phyloP scores from a whole-genome alignment of 2,888 invertebrate species.

The Halictus ligatus region DNA sequence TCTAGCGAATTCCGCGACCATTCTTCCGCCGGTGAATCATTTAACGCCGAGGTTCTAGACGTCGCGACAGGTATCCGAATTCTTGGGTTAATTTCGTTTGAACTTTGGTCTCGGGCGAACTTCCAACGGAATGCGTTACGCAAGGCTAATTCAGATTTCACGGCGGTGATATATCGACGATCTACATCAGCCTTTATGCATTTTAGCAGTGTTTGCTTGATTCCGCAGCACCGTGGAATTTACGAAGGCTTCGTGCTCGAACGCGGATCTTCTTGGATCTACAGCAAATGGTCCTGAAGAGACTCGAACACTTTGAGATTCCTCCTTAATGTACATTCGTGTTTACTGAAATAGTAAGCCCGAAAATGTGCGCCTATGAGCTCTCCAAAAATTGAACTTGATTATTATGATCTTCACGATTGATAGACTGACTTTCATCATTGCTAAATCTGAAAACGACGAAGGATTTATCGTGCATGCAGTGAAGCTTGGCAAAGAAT shows the following conservation, averaged over 20 bases:
- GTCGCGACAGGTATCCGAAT: conserved; percentile 27
- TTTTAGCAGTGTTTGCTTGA: neutral
- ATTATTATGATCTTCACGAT: neutral
- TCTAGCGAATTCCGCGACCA: neutral
- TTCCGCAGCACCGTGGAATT: neutral
- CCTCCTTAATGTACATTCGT: neutral
- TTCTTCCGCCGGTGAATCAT: conserved; percentile 7
- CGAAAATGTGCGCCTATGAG: neutral
- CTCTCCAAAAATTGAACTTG: neutral
- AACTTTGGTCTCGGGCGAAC: neutral
- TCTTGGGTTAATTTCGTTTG: neutral
- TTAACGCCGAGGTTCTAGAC: conserved; percentile 35
- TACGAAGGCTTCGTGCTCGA: neutral
- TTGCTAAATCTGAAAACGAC: neutral
- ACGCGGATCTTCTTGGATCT: neutral
- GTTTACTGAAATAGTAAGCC: neutral
- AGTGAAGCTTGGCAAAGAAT: too few species aligned
- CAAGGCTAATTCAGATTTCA: conserved; percentile 4
- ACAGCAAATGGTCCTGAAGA: neutral
- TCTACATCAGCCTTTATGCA: neutral
- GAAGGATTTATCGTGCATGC: too few species aligned
- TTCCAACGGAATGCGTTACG: conserved; percentile 1
- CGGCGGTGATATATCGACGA: conserved; percentile 2
- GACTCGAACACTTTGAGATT: neutral
- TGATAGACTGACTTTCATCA: neutral